phyloP scores from a whole-genome alignment of 2,113 vertebrate genomes.

The Myotis davidii region DNA sequence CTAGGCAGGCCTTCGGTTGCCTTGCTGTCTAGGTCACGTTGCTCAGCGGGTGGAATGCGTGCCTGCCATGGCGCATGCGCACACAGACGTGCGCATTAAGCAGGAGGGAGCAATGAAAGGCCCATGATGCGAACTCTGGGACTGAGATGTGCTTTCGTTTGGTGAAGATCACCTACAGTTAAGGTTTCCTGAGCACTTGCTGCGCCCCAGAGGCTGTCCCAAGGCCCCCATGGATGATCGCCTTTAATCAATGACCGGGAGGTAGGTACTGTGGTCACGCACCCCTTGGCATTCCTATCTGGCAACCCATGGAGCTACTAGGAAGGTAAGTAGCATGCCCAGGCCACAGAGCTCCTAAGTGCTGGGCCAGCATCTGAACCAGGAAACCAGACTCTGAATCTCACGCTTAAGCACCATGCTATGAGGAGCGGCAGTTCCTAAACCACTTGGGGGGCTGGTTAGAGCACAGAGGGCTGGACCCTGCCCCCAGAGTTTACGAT shows the following conservation, averaged over 20 bases:
- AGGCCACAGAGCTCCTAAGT: not conserved
- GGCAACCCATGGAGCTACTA: not conserved
- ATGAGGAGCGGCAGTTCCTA: not conserved
- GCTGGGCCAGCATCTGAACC: not conserved
- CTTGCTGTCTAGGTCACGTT: not conserved
- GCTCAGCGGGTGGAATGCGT: no score
- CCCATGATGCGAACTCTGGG: not conserved
- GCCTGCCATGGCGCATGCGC: fast-evolving
- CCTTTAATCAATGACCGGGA: not conserved
- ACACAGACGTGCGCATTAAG: not conserved
- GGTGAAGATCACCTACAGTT: not conserved
- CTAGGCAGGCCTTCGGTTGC: not conserved
- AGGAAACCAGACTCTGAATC: not conserved
- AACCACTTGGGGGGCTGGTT: not conserved
- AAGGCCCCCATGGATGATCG: not conserved
- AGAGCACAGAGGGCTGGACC: not conserved
- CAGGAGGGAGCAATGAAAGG: not conserved
- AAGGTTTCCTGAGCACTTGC: not conserved
- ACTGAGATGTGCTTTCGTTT: not conserved
- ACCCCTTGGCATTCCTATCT: not conserved
- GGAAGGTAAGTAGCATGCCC: not conserved
- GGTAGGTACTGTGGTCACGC: not conserved
- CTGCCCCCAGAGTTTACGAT: not conserved
- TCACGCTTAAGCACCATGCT: not conserved
- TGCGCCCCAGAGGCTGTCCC: not conserved